Evolutionary conservation across 2,888 invertebrate species (phyloP), one percentile per base, ranked within the genome.

Genomic region (Bombylius discolor): DNA sequence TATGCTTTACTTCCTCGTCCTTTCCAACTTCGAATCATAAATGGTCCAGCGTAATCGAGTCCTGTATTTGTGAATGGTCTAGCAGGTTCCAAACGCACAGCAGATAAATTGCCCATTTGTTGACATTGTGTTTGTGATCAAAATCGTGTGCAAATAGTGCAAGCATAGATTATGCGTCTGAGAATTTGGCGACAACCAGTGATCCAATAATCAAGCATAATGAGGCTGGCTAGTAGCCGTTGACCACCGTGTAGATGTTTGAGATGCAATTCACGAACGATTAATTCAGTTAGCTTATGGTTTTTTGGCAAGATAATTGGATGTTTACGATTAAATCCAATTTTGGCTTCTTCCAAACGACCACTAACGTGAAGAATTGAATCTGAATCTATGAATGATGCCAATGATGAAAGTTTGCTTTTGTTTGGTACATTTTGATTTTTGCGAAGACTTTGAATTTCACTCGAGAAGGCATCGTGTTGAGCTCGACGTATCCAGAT

Each of bases 61-160:
- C n/a, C n/a, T n/a, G 49, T 64, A 65, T 0, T 59, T 56, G 6
- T 62, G 58, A 3, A 63, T 60, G 1, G 61, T 52, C 32, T 53
- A 23, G 34, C 45, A 39, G 13, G 9, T 34, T 4, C 50, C 49
- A 13, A 49, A 31, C 47, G 52, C 58, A 11, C 49, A n/a, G 45
- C 49, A 47, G 11, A 58, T 5, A 1, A 52, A n/a, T n/a, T n/a
- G n/a, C n/a, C n/a, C 54, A 23, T 53, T 56, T 1, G 51, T 57
- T n/a, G 46, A 14, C 8, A 54, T 4, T n/a, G n/a, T n/a, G n/a
- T n/a, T n/a, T n/a, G n/a, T n/a, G n/a, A n/a, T n/a, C n/a, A n/a
- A n/a, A n/a, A n/a, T n/a, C n/a, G n/a, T 53, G 53, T 5, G 53
- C 45, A 33, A 56, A 56, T 32, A 53, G 11, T 1, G 49, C 49